Evolutionary conservation across 2,888 invertebrate genomes (phyloP), one percentile per base, ranked within the genome.

Genomic region (Chrysodeixis includens): DNA sequence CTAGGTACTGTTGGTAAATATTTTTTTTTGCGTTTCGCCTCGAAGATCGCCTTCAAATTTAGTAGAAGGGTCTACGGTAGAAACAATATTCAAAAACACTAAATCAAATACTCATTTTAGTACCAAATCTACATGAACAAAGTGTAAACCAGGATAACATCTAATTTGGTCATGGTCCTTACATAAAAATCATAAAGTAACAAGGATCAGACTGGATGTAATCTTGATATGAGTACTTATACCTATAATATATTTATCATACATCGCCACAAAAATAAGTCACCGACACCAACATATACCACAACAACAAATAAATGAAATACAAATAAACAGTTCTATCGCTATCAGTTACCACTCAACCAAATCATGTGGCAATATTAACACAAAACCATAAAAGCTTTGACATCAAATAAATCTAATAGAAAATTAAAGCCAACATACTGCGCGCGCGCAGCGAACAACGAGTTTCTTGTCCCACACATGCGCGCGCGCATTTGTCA

Each of bases 381-480:
- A 78, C 67, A 71, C 14, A 51, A 35, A 62, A 62, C 66, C 69
- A 81, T 78, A 78, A 78, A 81, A 78, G 32, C 61, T 73, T 69
- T 75, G 75, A 77, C 75, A 74, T 78, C 72, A 61, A 77, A 81
- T 82, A 81, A 81, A 82, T 81, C 74, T 76, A 78, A 76, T 78
- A 82, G 75, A 75, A 82, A 77, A 82, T 77, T 73, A 79, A 81
- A 81, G 77, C 74, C 73, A 70, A 74, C 75, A 61, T 71, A 56
- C 54, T 61, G 71, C 74, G 71, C 62, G 57, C 63, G 78, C 73
- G 77, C 77, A 76, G 66, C 51, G 72, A 74, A 79, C 82, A 82
- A 78, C 81, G 71, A 82, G 81, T 82, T 81, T 81, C 80, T 81
- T 78, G 78, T 75, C 57, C 40, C 75, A 74, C 76, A 65, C 69